Percentiles rank a stretch among this genome's conserved stretches.
Evolutionary conservation across 2,113 vertebrate genomes (phyloP).

Genomic region (Fukomys damarensis): DNA sequence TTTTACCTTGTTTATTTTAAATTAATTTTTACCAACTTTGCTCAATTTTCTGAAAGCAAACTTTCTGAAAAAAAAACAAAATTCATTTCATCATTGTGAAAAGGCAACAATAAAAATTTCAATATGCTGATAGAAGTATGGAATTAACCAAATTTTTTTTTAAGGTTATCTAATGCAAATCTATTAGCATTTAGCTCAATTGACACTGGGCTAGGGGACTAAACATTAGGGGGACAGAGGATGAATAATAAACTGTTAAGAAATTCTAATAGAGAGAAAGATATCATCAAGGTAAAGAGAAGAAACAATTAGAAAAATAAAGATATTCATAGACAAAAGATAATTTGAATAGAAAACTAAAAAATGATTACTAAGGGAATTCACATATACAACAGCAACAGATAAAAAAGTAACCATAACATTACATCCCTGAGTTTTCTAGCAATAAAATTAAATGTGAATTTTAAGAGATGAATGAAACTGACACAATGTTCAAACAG

Average conservation of each 20-base stretch:
- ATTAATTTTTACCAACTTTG: background rate
- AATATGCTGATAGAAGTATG: background rate
- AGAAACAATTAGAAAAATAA: background rate
- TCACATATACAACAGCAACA: background rate
- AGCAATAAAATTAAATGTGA: background rate
- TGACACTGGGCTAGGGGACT: background rate
- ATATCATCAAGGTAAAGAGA: background rate
- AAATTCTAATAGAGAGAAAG: background rate
- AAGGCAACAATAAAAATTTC: background rate
- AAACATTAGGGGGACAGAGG: background rate
- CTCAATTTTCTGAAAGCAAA: background rate
- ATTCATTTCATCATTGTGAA: background rate
- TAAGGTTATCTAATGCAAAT: too few relatives aligned
- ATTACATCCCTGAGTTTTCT: background rate
- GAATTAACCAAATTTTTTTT: background rate
- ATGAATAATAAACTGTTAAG: background rate
- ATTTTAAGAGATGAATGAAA: background rate
- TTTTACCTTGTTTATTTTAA: background rate
- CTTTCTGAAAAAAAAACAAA: background rate
- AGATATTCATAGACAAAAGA: background rate
- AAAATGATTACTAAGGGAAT: background rate
- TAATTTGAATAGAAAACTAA: background rate
- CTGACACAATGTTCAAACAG: background rate
- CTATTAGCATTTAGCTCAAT: background rate
- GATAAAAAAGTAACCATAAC: background rate